Conservation (phyloP, 1,140 invertebrate genomes). For the Macrobrachium nipponense region DNA sequence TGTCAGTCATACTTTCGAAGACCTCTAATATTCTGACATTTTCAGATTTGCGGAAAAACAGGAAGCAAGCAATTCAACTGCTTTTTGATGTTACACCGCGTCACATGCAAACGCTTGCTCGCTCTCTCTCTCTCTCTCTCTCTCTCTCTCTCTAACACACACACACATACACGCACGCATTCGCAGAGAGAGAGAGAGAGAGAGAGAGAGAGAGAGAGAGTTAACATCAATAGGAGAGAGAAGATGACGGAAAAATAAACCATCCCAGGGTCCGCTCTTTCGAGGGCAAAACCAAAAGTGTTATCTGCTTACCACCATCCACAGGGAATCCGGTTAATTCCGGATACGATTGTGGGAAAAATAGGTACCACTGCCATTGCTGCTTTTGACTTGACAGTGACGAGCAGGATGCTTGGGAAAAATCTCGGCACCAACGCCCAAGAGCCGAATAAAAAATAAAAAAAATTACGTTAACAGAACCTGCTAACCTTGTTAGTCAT, state of each 20-base stretch:
- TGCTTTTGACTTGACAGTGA: too few species aligned
- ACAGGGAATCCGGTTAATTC: too few species aligned
- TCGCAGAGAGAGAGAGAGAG: conserved; percentile 1
- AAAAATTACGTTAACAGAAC: too few species aligned
- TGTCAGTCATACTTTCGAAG: not conserved
- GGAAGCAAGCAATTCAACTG: not conserved
- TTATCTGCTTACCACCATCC: not conserved
- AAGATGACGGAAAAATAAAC: not conserved
- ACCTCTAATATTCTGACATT: conserved; percentile 1
- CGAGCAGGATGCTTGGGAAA: too few species aligned
- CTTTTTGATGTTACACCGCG: not conserved
- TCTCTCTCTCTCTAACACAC: too few species aligned
- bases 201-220: conserved; percentile 18
- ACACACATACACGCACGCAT: not conserved
- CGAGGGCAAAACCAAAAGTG: not conserved
- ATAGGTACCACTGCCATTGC: too few species aligned
- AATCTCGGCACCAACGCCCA: too few species aligned
- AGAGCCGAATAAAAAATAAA: too few species aligned
- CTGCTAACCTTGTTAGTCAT: too few species aligned
- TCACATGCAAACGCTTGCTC: not conserved
- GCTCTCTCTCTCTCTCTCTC: too few species aligned
- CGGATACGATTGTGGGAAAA: too few species aligned
- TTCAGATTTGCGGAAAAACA: not conserved
- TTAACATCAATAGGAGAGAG: not conserved
- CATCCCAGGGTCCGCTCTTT: too few species aligned